A percentile compares a stretch with the other conserved stretches of the same genome.
phyloP scores from a whole-genome alignment of 1,140 invertebrate genomes.

The Drosophila leontia region DNA sequence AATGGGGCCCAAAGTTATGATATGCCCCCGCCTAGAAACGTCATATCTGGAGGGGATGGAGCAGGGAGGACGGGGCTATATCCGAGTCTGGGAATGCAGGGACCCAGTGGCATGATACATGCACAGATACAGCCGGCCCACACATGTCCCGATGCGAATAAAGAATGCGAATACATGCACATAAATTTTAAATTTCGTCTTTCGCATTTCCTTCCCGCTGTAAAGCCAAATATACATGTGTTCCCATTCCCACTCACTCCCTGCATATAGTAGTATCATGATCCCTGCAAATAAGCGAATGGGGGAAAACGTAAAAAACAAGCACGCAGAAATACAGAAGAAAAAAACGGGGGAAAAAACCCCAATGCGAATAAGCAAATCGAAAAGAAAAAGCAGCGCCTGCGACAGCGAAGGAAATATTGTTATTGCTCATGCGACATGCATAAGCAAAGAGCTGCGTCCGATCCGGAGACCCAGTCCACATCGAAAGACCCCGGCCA shows the following conservation, averaged over 20 bases:
- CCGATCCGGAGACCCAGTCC: conserved; percentile 9
- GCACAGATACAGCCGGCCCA: conserved; percentile 27
- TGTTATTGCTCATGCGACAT: conserved; percentile 80
- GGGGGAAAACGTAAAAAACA: conserved; percentile 52
- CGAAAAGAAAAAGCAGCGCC: conserved; percentile 68
- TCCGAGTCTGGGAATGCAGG: conserved; percentile 31
- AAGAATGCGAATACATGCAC: conserved; percentile 46
- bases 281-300: conserved; percentile 60
- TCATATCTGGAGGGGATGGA: neutral
- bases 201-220: conserved; percentile 15
- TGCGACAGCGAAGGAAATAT: conserved; percentile 61
- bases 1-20: conserved; percentile 57
- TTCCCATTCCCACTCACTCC: conserved; percentile 41
- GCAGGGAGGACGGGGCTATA: conserved; percentile 1
- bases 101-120: conserved; percentile 24
- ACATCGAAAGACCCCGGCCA: neutral
- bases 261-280: conserved; percentile 43
- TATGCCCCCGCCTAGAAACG: conserved; percentile 44
- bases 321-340: conserved; percentile 21
- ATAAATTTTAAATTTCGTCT: conserved; percentile 74
- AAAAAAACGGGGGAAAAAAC: conserved; percentile 36
- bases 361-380: conserved; percentile 66
- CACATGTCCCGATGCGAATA: conserved; percentile 51
- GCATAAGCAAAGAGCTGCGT: conserved; percentile 71
- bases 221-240: conserved; percentile 52